Evolutionary conservation across 1,140 invertebrate genomes (phyloP).

Genomic region (Apis mellifera): DNA sequence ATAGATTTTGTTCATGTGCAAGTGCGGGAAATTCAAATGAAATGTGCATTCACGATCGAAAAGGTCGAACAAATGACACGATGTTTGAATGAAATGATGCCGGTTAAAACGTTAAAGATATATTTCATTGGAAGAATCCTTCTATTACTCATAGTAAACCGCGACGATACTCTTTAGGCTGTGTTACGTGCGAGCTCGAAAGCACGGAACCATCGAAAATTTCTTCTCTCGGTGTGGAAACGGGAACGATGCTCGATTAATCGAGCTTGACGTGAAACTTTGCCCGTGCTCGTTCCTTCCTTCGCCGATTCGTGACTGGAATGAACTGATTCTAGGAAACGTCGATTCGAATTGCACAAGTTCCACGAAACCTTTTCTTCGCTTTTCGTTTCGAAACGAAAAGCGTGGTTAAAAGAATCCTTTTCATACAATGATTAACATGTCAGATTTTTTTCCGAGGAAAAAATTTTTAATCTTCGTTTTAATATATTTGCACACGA

Average conservation of each 20-base stretch:
- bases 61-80: no score
- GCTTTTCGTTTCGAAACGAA: not conserved
- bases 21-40: no score
- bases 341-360: not conserved
- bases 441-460: no score
- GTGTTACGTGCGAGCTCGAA: not conserved
- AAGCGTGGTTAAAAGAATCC: no score
- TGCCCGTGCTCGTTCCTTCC: not conserved
- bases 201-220: not conserved
- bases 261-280: conserved; percentile 23
- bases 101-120: not conserved
- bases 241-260: conserved; percentile 24
- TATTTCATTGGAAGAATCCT: not conserved
- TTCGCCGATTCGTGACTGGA: conserved; percentile 7
- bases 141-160: conserved; percentile 19
- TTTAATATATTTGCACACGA: no score
- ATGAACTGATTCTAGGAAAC: not conserved
- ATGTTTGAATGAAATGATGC: not conserved
- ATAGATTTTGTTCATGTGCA: no score
- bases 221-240: conserved; percentile 6
- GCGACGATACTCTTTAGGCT: not conserved
- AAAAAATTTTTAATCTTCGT: no score
- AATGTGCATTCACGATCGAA: no score
- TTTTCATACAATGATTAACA: no score
- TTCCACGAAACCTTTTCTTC: not conserved